Base-by-base conservation (phyloP, 2,797 vertebrate species). In the Cygnus olor region DNA sequence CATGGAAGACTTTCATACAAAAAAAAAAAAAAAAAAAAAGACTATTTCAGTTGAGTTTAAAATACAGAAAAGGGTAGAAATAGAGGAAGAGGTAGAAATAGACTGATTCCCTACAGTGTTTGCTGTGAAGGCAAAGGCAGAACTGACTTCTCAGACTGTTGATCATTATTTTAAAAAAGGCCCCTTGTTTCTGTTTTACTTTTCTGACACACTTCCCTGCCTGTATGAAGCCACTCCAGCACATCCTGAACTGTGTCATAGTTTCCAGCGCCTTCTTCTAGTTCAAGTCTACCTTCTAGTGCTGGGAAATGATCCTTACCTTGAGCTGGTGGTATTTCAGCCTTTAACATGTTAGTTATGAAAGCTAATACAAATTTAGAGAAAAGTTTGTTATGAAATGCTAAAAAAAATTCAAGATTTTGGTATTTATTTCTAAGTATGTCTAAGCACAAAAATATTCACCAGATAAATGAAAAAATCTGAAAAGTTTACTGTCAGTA, bases 201-300 rank as follows among this genome's bases (percentile, higher is more conserved):
- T 58, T 70, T 64, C 12, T 44, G 47, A 36, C 13, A 9, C 28
- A 56, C 9, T 3, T 0, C 45, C 30, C 36, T 63, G 38, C 18
- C 1, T 44, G 34, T 69, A 8, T 65, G 61, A n/a, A 36, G 36
- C n/a, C 30, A 42, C 19, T 5, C 1, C 10, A 63, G 32, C 57
- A 44, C 30, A 76, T 80, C 45, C 61, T 5, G 0, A 73, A 58
- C 44, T 0, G 0, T 71, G 24, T 42, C 14, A 17, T 65, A 10
- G 20, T 72, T 34, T 66, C 20, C n/a, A 72, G 25, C 11, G 30
- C 27, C 60, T 63, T 47, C 24, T 36, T 57, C 20, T 65, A 69
- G 38, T 34, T 80, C 13, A 36, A 11, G 10, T 79, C 49, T 73
- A 13, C 18, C 3, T 85, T 34, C 20, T 40, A 54, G 19, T 20